Conservation (phyloP, 2,888 invertebrate genomes). For the Macrosiphum euphorbiae region DNA sequence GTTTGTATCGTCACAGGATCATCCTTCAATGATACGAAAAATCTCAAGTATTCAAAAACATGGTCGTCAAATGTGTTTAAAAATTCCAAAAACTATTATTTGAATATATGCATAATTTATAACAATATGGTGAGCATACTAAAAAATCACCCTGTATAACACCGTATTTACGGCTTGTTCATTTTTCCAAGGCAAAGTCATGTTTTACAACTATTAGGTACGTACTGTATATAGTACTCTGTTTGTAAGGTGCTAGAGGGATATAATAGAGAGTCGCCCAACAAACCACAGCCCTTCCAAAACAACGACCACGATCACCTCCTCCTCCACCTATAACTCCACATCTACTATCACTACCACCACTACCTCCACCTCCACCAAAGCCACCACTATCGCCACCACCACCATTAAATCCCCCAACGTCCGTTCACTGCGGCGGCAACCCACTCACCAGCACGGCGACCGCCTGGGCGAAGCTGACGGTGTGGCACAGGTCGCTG, state of each 20-base stretch:
- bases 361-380: neutral
- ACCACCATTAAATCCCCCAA: neutral
- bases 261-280: neutral
- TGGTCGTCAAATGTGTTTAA: too few species aligned
- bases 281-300: neutral
- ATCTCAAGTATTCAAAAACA: too few species aligned
- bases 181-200: too few species aligned
- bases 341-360: neutral
- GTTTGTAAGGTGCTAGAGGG: neutral
- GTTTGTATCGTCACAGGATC: too few species aligned
- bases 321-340: too few species aligned
- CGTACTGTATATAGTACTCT: neutral
- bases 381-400: neutral
- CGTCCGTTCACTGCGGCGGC: neutral
- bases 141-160: too few species aligned
- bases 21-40: too few species aligned
- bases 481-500: conserved; percentile 82
- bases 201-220: neutral
- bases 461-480: conserved; percentile 75
- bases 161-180: too few species aligned
- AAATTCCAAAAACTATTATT: too few species aligned
- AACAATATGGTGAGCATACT: too few species aligned
- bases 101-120: too few species aligned
- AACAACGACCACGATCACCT: neutral
- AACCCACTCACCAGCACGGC: conserved; percentile 75